These are phyloP conservation scores for Eurypyga helias DNA, from an alignment of 2,113 vertebrate genomes.

Conservation along the genomic window DNA sequence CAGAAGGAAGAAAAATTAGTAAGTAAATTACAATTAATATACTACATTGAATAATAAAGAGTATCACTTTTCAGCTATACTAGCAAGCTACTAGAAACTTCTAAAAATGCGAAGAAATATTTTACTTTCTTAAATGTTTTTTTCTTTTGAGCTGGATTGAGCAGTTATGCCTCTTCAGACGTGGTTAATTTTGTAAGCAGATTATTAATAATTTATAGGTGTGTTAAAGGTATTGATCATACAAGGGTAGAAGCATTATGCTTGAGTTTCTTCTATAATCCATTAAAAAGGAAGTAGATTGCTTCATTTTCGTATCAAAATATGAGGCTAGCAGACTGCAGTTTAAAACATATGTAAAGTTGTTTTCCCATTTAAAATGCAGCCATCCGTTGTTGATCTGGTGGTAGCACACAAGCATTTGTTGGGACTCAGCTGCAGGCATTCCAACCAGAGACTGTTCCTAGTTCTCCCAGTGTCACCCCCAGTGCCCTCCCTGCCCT, in stretches of 20 bases:
- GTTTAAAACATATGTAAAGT: neutral
- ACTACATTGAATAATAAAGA: neutral
- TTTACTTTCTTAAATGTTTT: neutral
- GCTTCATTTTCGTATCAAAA: constrained; percentile 34
- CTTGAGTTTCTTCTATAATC: constrained; percentile 33
- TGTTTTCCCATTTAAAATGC: constrained; percentile 12
- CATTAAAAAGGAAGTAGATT: constrained; percentile 36
- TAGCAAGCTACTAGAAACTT: neutral
- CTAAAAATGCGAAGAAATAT: neutral
- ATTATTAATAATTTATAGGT: constrained; percentile 62
- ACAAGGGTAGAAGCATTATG: constrained; percentile 20
- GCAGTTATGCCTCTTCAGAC: constrained; percentile 33
- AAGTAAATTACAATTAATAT: neutral
- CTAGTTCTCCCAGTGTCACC: neutral
- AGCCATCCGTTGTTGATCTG: neutral
- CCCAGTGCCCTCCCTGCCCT: rapidly evolving
- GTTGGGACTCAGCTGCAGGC: neutral
- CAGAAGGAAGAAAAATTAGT: neutral
- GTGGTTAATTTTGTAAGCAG: constrained; percentile 57
- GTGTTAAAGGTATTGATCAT: constrained; percentile 63
- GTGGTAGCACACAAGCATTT: neutral
- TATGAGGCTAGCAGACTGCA: neutral
- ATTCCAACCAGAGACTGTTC: neutral
- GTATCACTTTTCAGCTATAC: neutral
- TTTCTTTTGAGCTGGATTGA: neutral